A percentile compares a stretch with the other conserved stretches of the same genome.
These are phyloP conservation scores for Rhombomys opimus DNA, from an alignment of 2,113 vertebrate genomes.

Conservation along the genomic window DNA sequence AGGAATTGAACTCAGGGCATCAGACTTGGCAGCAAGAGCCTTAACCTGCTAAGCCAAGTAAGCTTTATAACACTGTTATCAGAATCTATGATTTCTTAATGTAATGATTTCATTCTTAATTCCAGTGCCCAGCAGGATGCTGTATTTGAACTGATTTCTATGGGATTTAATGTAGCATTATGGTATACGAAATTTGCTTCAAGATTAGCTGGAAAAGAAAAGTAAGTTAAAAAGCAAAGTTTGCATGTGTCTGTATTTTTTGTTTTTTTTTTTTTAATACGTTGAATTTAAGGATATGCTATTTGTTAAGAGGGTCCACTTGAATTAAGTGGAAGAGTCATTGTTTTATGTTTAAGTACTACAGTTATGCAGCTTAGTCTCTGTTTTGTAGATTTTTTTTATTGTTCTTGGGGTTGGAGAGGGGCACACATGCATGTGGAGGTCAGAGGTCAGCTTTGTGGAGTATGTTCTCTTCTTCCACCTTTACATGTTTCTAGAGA, in stretches of 20 bases:
- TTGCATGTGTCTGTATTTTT: background rate
- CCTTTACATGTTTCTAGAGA: background rate
- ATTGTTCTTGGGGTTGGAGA: background rate
- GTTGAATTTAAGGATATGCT: background rate
- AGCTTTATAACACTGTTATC: background rate
- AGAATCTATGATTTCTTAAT: background rate
- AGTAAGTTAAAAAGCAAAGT: conserved; percentile 88
- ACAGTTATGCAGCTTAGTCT: background rate
- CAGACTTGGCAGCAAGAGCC: background rate
- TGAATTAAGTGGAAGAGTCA: background rate
- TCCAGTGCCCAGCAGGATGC: conserved; percentile 97
- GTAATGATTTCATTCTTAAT: conserved; percentile 55
- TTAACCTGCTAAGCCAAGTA: background rate
- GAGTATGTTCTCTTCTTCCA: background rate
- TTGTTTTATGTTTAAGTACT: background rate
- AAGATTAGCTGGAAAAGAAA: conserved; percentile 96
- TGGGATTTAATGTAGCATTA: conserved; percentile 96
- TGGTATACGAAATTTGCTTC: conserved; percentile 99
- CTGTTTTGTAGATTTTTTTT: background rate
- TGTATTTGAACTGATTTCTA: conserved; percentile 96
- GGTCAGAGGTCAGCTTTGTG: background rate
- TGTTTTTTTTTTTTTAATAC: background rate
- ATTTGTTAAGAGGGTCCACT: background rate
- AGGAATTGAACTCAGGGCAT: background rate
- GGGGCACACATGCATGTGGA: background rate